These are phyloP conservation scores for Erynnis tages DNA, from an alignment of 2,888 invertebrate genomes.

Conservation along the genomic window DNA sequence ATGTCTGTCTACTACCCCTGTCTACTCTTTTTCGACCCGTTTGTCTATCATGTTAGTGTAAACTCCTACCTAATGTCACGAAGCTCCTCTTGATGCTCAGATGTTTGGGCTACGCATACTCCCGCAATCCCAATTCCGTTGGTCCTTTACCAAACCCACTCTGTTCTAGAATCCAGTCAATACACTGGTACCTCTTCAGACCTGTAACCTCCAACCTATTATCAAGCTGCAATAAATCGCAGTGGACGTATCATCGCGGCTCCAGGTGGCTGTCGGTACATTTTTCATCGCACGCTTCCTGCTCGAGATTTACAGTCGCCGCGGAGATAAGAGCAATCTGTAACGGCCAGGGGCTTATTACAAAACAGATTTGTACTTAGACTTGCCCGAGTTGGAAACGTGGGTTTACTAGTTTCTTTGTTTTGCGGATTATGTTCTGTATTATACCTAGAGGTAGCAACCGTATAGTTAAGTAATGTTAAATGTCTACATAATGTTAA, in stretches of 20 bases:
- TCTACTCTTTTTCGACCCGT: too few species aligned
- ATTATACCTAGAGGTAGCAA: too few species aligned
- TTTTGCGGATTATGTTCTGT: not conserved
- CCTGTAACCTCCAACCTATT: slow-evolving; percentile 39
- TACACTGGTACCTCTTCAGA: too few species aligned
- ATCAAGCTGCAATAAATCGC: slow-evolving; percentile 40
- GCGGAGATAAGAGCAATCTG: slow-evolving; percentile 42
- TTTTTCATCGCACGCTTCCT: slow-evolving; percentile 60
- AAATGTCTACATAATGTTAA: too few species aligned
- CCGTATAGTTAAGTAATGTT: not conserved
- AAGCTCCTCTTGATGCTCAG: too few species aligned
- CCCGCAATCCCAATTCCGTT: too few species aligned
- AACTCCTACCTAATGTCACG: too few species aligned
- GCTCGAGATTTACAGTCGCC: slow-evolving; percentile 49
- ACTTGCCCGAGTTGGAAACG: slow-evolving; percentile 1
- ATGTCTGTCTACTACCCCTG: too few species aligned
- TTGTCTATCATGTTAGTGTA: too few species aligned
- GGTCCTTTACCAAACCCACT: too few species aligned
- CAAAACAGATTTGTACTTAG: slow-evolving; percentile 23
- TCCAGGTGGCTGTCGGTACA: slow-evolving; percentile 40
- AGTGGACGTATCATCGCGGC: slow-evolving; percentile 46
- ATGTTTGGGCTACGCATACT: too few species aligned
- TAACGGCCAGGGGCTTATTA: slow-evolving; percentile 23
- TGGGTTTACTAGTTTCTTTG: slow-evolving; percentile 2
- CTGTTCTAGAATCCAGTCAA: too few species aligned